Conservation (phyloP, 2,113 vertebrate genomes). For the Vireo altiloquus region DNA sequence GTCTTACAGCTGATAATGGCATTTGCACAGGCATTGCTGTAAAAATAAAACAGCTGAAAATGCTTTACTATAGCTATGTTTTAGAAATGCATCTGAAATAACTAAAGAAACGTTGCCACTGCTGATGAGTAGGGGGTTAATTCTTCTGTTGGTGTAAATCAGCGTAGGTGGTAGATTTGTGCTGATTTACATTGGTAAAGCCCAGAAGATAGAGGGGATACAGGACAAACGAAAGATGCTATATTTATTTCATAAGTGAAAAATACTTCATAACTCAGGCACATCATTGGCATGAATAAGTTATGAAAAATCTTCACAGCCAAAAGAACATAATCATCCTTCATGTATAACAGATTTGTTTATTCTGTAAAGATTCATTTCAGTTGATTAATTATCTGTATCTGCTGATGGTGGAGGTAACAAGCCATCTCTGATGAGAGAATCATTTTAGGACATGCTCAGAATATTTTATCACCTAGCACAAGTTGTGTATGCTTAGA, state of each 20-base stretch:
- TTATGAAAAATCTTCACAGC: conserved; percentile 74
- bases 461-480: conserved; percentile 74
- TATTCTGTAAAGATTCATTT: conserved; percentile 81
- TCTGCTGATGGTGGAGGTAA: conserved; percentile 76
- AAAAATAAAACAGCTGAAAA: not conserved
- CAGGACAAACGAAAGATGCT: conserved; percentile 60
- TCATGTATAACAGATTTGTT: conserved; percentile 82
- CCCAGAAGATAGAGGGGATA: conserved; percentile 38
- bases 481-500: conserved; percentile 68
- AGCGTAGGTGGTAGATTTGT: not conserved
- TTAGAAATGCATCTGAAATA: not conserved
- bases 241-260: conserved; percentile 63
- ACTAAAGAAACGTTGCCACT: not conserved
- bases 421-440: conserved; percentile 76
- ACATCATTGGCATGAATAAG: conserved; percentile 75
- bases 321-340: conserved; percentile 80
- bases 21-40: not conserved
- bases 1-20: not conserved
- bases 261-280: conserved; percentile 64
- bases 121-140: not conserved
- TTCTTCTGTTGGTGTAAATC: conserved; percentile 24
- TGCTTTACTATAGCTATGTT: not conserved
- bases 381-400: conserved; percentile 82
- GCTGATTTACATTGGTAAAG: not conserved
- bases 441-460: conserved; percentile 73